A percentile compares a stretch with the other conserved stretches of the same genome.
These are phyloP conservation scores for Melanotus villosus DNA, from an alignment of 2,888 invertebrate species.

Conservation along the genomic window DNA sequence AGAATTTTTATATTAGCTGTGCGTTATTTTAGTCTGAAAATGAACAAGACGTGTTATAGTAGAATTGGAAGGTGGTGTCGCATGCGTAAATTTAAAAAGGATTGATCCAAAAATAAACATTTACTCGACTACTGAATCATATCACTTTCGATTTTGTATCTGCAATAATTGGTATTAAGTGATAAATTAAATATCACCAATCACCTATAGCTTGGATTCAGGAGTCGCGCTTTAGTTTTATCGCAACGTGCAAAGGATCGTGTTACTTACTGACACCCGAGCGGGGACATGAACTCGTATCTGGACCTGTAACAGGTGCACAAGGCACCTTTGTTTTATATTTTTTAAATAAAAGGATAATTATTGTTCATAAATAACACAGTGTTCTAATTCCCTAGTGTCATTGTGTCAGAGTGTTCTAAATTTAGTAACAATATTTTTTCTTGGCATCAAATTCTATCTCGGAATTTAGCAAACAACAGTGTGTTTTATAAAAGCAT, in stretches of 20 bases:
- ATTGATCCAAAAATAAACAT: constrained; percentile 28
- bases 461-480: constrained; percentile 29
- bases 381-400: constrained; percentile 7
- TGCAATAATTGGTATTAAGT: not conserved
- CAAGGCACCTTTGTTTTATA: constrained; percentile 34
- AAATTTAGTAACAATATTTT: constrained; percentile 34
- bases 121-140: constrained; percentile 44
- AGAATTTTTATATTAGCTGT: no score
- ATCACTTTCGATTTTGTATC: constrained; percentile 46
- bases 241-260: constrained; percentile 32
- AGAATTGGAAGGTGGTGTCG: constrained; percentile 20
- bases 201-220: constrained; percentile 20
- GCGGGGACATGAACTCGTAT: constrained; percentile 73
- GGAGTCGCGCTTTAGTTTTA: constrained; percentile 32
- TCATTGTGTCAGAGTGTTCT: constrained; percentile 14
- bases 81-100: constrained; percentile 24
- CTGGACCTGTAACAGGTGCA: constrained; percentile 70
- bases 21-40: constrained; percentile 10
- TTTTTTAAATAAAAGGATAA: not conserved
- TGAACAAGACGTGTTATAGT: constrained; percentile 16
- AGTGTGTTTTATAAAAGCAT: constrained; percentile 1
- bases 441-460: constrained; percentile 36
- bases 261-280: constrained; percentile 74
- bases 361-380: constrained; percentile 20
- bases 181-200: no score